Evolutionary conservation across 1,140 invertebrate genomes (phyloP), one percentile per base, ranked within the genome.

Genomic region (Danaus melanippus): DNA sequence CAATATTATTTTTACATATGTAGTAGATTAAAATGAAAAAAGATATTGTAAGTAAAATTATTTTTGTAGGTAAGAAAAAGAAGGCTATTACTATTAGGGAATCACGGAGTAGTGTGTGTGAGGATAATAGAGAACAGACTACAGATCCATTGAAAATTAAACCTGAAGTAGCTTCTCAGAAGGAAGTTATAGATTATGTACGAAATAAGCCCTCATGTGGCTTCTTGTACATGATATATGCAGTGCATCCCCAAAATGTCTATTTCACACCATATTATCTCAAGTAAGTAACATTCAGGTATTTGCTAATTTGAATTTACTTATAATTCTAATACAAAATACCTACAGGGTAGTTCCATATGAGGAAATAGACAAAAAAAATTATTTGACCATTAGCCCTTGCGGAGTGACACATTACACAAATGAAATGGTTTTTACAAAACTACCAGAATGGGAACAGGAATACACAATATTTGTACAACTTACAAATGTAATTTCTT

Each of bases 171-270:
- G 74, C 63, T 46, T 86, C 62, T 21, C 90, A 91, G 60, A 81
- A 84, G 6, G 83, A 90, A 59, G 79, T 91, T 2, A 91, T 92
- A 21, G 68, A 87, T 10, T 74, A 84, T 57, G 76, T 92, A 12
- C 79, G 77, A 49, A 72, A 64, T 1, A 76, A 88, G 54, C 79
- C 83, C 2, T 80, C 89, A 10, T 78, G 88, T 51, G 88, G 88
- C 8, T 93, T 92, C 69, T 87, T 91, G 6, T 93, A 93, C 61
- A 89, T 94, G 87, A 87, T 90, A 39, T 93, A 93, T 68, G 90
- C 91, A 46, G 90, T 92, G 7, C 89, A 90, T 15, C 88, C 88
- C 62, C 89, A 90, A 4, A 93, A 92, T 50, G 90, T 92, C 64
- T 89, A 89, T 68, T 94, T 92, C 52, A 91, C 91, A 1, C 92